Percentiles rank a stretch among this genome's conserved stretches.
Evolutionary conservation across 1,140 invertebrate species (phyloP).

Genomic region (Ceratina japonica): DNA sequence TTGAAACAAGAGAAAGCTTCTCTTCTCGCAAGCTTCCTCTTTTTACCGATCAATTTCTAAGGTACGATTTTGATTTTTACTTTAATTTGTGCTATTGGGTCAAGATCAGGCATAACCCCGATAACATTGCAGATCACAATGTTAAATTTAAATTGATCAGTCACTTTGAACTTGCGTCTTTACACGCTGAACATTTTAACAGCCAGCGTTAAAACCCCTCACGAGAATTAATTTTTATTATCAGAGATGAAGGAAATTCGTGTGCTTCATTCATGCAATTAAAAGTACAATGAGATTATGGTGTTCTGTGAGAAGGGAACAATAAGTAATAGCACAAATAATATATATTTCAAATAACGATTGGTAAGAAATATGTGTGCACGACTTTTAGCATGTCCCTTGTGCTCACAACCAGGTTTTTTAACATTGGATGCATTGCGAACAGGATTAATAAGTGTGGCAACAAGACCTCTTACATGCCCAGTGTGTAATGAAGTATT

Average conservation of each 20-base stretch:
- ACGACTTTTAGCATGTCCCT: constrained; percentile 85
- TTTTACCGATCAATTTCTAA: neutral
- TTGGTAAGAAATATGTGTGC: constrained; percentile 80
- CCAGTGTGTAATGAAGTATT: constrained; percentile 88
- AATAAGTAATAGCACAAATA: constrained; percentile 10
- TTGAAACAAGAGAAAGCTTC: neutral
- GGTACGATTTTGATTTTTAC: constrained; percentile 18
- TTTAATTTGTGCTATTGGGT: constrained; percentile 50
- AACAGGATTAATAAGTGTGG: constrained; percentile 86
- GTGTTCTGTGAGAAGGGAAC: neutral
- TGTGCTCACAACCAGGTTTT: constrained; percentile 87
- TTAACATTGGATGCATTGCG: constrained; percentile 84
- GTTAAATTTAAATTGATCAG: constrained; percentile 63
- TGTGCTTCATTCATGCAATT: neutral
- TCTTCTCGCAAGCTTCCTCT: neutral
- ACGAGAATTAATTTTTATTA: constrained; percentile 6
- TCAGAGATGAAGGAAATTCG: neutral
- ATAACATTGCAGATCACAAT: constrained; percentile 54
- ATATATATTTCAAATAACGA: constrained; percentile 2
- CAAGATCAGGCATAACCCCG: constrained; percentile 66
- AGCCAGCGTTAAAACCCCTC: neutral
- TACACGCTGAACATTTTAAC: constrained; percentile 9
- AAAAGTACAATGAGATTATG: constrained; percentile 4
- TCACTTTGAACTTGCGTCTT: constrained; percentile 16
- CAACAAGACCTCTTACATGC: constrained; percentile 86